Conservation (phyloP, 2,888 invertebrate genomes). For the Agriopis leucophaearia region DNA sequence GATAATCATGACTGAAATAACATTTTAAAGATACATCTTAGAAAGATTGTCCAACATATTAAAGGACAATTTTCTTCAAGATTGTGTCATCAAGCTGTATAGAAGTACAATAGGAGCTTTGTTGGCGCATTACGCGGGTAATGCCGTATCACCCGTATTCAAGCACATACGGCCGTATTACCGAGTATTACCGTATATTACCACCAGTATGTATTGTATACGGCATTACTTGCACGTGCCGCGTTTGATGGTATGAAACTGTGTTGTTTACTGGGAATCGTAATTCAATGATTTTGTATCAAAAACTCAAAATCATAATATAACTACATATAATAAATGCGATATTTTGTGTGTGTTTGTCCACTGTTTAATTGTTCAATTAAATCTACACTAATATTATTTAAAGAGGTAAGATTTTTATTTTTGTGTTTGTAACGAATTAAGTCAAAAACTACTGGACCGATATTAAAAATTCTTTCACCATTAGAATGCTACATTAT, state of each 20-base stretch:
- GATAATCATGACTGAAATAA: too few species aligned
- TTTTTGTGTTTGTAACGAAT: too few species aligned
- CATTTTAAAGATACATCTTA: background rate
- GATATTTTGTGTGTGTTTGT: too few species aligned
- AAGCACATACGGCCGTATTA: constrained; percentile 17
- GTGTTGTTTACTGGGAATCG: constrained; percentile 30
- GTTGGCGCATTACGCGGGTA: constrained; percentile 25
- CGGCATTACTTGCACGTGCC: constrained; percentile 39
- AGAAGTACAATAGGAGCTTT: constrained; percentile 31
- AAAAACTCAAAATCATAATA: too few species aligned
- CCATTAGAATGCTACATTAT: too few species aligned
- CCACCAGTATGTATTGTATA: constrained; percentile 10
- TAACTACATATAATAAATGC: too few species aligned
- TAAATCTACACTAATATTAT: too few species aligned
- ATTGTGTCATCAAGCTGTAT: constrained; percentile 29
- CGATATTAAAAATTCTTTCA: too few species aligned
- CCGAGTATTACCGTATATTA: constrained; percentile 22
- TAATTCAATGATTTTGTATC: background rate
- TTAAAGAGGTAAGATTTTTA: too few species aligned
- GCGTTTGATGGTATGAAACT: constrained; percentile 26
- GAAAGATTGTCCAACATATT: background rate
- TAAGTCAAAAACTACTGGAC: too few species aligned
- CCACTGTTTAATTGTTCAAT: too few species aligned
- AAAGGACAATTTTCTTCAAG: constrained; percentile 20
- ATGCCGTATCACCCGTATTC: constrained; percentile 27